Percentiles rank a stretch among this genome's conserved stretches.
Evolutionary conservation across 2,797 vertebrate species (phyloP).

Genomic region (Bothrops alternatus): DNA sequence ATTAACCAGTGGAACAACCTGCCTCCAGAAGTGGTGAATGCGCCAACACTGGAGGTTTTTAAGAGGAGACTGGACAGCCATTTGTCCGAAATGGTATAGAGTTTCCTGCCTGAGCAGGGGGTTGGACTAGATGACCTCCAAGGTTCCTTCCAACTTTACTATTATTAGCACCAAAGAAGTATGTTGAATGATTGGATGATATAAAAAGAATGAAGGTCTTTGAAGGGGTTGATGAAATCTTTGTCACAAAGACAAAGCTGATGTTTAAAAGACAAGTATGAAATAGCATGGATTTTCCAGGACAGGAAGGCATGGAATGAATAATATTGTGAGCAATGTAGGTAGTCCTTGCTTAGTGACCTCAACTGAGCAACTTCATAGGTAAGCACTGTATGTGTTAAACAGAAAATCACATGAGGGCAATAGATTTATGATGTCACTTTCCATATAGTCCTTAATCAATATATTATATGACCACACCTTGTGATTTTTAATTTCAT

Average conservation of each 20-base stretch:
- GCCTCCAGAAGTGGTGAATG: too few species aligned
- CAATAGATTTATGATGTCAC: background rate
- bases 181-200: background rate
- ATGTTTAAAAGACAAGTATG: background rate
- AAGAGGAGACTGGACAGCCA: too few species aligned
- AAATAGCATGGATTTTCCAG: background rate
- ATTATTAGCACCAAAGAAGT: background rate
- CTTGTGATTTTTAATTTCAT: background rate
- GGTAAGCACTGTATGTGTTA: background rate
- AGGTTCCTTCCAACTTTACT: too few species aligned
- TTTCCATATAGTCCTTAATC: background rate
- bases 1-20: too few species aligned
- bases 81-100: too few species aligned
- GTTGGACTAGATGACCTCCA: too few species aligned
- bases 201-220: background rate
- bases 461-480: background rate
- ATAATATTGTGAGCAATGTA: background rate
- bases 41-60: too few species aligned
- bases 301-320: background rate
- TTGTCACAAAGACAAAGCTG: background rate
- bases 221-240: background rate
- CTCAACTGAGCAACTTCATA: background rate
- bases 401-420: background rate
- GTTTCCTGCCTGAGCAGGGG: too few species aligned
- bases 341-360: background rate